These are phyloP conservation scores for Hedychridium roseum DNA, from an alignment of 2,888 invertebrate genomes.

Conservation along the genomic window DNA sequence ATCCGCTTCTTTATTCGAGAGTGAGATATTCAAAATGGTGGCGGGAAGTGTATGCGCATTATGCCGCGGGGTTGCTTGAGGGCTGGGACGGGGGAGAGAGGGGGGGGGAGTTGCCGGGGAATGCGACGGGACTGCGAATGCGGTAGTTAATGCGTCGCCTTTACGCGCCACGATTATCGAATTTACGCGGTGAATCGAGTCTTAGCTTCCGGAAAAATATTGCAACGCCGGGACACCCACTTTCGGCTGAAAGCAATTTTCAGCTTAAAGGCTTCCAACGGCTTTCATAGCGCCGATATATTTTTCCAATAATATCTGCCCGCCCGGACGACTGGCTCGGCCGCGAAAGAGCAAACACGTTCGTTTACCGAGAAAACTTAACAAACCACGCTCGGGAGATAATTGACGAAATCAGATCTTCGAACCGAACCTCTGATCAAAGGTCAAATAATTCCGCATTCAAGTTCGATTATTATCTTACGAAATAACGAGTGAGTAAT, in stretches of 20 bases:
- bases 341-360: too few relatives aligned
- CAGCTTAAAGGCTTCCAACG: conserved; percentile 37
- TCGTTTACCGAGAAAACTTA: too few relatives aligned
- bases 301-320: conserved; percentile 41
- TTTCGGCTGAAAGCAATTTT: conserved; percentile 37
- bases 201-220: conserved; percentile 31
- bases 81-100: neutral
- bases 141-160: conserved; percentile 17
- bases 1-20: too few relatives aligned
- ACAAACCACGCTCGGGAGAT: too few relatives aligned
- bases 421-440: conserved; percentile 30
- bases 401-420: conserved; percentile 33
- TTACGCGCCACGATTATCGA: conserved; percentile 30
- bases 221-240: conserved; percentile 18
- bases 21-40: too few relatives aligned
- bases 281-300: conserved; percentile 36
- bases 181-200: conserved; percentile 29
- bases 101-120: conserved; percentile 4
- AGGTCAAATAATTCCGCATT: too few relatives aligned
- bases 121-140: conserved; percentile 17
- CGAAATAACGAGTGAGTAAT: too few relatives aligned
- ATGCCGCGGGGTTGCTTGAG: neutral
- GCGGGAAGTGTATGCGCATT: too few relatives aligned
- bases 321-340: conserved; percentile 26
- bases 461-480: too few relatives aligned